Percentiles rank a stretch among this genome's conserved stretches.
Conservation (phyloP, 2,113 vertebrate species). For the Suncus etruscus region DNA sequence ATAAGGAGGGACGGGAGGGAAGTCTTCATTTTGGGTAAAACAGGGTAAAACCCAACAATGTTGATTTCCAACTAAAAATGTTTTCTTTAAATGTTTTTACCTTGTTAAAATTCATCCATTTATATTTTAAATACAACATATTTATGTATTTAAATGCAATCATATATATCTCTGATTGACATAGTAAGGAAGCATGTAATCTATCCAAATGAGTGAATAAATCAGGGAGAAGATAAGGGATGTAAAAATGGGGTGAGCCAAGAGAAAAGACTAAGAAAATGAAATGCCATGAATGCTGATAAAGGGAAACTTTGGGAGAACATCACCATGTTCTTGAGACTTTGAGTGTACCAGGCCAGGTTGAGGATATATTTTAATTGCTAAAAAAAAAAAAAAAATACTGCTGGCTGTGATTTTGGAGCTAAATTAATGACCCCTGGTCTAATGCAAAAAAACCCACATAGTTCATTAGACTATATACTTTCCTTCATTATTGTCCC, state of each 20-base stretch:
- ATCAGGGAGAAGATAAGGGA: neutral
- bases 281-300: neutral
- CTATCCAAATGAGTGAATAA: neutral
- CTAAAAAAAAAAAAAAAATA: neutral
- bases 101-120: neutral
- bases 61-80: conserved; percentile 21
- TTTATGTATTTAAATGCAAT: neutral
- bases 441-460: too few relatives aligned
- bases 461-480: too few relatives aligned
- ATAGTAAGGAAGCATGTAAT: neutral
- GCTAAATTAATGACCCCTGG: conserved; percentile 11
- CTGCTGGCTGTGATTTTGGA: neutral
- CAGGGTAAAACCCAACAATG: neutral
- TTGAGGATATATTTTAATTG: conserved; percentile 24
- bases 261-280: neutral
- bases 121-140: too few relatives aligned
- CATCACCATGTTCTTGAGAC: too few relatives aligned
- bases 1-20: too few relatives aligned
- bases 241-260: neutral
- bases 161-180: neutral
- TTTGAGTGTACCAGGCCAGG: neutral
- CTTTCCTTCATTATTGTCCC: too few relatives aligned
- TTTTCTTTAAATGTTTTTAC: conserved; percentile 49
- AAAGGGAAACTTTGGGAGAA: neutral
- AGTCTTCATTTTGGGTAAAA: too few relatives aligned